These are phyloP conservation scores for Protobothrops mucrosquamatus DNA, from an alignment of 2,113 vertebrate genomes.

Conservation along the genomic window DNA sequence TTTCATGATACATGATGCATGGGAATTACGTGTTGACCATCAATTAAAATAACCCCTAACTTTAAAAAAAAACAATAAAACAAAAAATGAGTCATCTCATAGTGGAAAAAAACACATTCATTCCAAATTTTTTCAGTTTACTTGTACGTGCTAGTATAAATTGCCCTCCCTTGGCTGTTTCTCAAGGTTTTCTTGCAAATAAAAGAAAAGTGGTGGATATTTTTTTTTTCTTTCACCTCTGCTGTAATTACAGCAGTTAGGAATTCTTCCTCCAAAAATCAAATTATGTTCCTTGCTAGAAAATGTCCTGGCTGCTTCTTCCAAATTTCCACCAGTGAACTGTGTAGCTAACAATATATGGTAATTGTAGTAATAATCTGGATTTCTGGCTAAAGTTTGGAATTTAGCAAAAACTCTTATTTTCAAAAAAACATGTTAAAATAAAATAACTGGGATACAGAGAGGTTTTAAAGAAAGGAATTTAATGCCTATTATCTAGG, in stretches of 20 bases:
- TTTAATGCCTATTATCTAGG: not conserved
- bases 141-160: not conserved
- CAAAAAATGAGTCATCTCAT: not conserved
- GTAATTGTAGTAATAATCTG: not conserved
- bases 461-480: not conserved
- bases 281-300: fast-evolving
- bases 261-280: not conserved
- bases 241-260: not conserved
- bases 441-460: not conserved
- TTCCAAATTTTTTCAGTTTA: not conserved
- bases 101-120: not conserved
- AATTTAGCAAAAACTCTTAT: not conserved
- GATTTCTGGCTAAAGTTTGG: not conserved
- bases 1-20: not conserved
- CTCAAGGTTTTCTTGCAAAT: not conserved
- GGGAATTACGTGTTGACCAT: not conserved
- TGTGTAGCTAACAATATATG: not conserved
- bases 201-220: not conserved
- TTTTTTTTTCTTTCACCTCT: not conserved
- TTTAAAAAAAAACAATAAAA: not conserved
- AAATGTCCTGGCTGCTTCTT: not conserved
- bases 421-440: not conserved
- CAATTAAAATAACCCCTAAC: not conserved
- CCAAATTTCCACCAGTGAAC: not conserved
- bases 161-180: not conserved